Conservation (phyloP, 2,797 vertebrate genomes). For the Myripristis murdjan region DNA sequence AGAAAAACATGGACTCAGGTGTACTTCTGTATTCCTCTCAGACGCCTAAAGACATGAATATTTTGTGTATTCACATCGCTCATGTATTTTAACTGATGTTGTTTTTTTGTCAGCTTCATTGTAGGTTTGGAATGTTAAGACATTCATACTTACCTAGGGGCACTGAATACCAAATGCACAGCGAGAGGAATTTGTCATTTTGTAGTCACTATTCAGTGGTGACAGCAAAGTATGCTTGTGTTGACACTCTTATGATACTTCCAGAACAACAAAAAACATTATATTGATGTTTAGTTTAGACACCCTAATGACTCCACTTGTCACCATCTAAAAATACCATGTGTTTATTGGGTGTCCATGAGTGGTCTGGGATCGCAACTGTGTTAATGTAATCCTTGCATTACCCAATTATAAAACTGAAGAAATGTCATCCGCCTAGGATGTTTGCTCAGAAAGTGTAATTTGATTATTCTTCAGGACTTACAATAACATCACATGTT, state of each 20-base stretch:
- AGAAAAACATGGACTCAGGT: neutral
- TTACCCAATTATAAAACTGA: neutral
- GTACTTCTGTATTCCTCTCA: neutral
- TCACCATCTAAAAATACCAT: slow-evolving; percentile 43
- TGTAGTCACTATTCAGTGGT: slow-evolving; percentile 26
- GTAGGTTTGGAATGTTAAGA: neutral
- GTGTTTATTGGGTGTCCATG: slow-evolving; percentile 47
- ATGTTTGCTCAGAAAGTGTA: neutral
- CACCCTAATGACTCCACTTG: slow-evolving; percentile 31
- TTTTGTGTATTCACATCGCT: no score
- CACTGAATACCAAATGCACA: slow-evolving; percentile 11
- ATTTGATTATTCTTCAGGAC: neutral
- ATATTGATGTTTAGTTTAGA: slow-evolving; percentile 21
- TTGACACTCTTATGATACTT: slow-evolving; percentile 41
- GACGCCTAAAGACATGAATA: no score
- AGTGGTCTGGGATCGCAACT: slow-evolving; percentile 7
- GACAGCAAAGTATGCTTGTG: slow-evolving; percentile 37
- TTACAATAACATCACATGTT: no score
- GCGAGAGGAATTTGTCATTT: slow-evolving; percentile 15
- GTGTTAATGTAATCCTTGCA: slow-evolving; percentile 14
- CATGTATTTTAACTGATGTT: neutral
- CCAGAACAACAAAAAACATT: slow-evolving; percentile 41
- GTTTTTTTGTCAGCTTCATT: neutral
- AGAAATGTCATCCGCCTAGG: neutral
- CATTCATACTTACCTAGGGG: neutral